Percentiles rank a stretch among this genome's conserved stretches.
phyloP scores from a whole-genome alignment of 1,140 invertebrate genomes.

The Drosophila nannoptera region DNA sequence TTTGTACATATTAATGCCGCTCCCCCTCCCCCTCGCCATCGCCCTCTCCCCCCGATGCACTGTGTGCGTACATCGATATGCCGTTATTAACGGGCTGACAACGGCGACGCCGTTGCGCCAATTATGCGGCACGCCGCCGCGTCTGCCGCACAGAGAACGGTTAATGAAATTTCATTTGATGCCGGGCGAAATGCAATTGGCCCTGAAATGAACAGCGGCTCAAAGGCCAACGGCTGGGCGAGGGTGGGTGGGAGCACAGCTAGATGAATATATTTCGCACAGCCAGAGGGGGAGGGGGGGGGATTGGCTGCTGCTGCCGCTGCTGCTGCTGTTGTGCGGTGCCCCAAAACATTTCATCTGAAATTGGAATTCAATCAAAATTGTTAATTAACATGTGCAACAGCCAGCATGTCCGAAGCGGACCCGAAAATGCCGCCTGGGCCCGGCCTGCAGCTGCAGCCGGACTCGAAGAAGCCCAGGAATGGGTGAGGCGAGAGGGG shows the following conservation, averaged over 20 bases:
- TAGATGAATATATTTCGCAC: too few species aligned
- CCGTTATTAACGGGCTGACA: too few species aligned
- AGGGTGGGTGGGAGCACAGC: too few species aligned
- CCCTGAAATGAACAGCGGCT: constrained; percentile 32
- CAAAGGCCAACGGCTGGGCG: constrained; percentile 19
- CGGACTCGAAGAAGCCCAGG: too few species aligned
- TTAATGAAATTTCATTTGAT: constrained; percentile 33
- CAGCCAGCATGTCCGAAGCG: constrained; percentile 21
- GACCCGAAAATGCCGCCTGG: not conserved
- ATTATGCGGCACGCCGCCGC: constrained; percentile 27
- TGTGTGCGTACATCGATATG: too few species aligned
- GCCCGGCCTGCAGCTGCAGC: not conserved
- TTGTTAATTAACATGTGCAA: constrained; percentile 67
- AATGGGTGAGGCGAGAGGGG: too few species aligned
- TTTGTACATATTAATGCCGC: too few species aligned
- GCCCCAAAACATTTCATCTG: constrained; percentile 48
- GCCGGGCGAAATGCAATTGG: constrained; percentile 27
- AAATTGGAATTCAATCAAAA: constrained; percentile 65
- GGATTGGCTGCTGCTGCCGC: too few species aligned
- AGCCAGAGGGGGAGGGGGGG: too few species aligned
- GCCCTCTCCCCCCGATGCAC: too few species aligned
- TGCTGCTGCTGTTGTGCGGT: not conserved
- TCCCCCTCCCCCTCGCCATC: too few species aligned
- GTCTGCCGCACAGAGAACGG: constrained; percentile 4
- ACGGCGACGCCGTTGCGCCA: too few species aligned